Conservation (phyloP, 2,888 invertebrate species). For the Deilephila porcellus region DNA sequence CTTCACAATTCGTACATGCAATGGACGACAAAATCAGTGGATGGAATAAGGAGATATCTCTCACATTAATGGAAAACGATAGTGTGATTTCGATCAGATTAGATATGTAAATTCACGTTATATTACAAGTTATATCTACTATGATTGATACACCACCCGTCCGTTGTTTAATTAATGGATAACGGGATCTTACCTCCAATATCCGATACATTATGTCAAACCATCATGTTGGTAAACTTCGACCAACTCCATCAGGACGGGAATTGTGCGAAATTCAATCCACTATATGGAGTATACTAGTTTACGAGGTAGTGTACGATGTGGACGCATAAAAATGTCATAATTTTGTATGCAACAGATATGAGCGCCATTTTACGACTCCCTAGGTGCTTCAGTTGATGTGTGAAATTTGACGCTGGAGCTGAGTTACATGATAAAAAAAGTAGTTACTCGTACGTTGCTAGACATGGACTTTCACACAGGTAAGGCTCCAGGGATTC, state of each 20-base stretch:
- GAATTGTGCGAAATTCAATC: constrained; percentile 66
- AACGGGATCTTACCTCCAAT: constrained; percentile 8
- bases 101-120: too few species aligned
- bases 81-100: too few species aligned
- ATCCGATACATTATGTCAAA: constrained; percentile 15
- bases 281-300: constrained; percentile 44
- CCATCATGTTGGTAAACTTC: constrained; percentile 17
- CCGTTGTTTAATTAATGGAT: neutral
- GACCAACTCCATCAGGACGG: neutral
- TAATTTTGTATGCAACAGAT: constrained; percentile 75
- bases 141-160: neutral
- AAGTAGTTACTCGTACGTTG: neutral
- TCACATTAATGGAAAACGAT: too few species aligned
- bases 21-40: too few species aligned
- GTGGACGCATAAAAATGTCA: constrained; percentile 71
- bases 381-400: neutral
- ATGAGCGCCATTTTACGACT: constrained; percentile 53
- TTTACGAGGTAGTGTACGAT: constrained; percentile 63
- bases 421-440: neutral
- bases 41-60: too few species aligned
- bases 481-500: too few species aligned
- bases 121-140: too few species aligned
- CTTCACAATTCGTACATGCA: too few species aligned
- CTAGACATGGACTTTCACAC: too few species aligned
- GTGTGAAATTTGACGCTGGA: neutral